Evolutionary conservation across 2,888 invertebrate genomes (phyloP), one percentile per base, ranked within the genome.

Genomic region (Aphrophora alni): DNA sequence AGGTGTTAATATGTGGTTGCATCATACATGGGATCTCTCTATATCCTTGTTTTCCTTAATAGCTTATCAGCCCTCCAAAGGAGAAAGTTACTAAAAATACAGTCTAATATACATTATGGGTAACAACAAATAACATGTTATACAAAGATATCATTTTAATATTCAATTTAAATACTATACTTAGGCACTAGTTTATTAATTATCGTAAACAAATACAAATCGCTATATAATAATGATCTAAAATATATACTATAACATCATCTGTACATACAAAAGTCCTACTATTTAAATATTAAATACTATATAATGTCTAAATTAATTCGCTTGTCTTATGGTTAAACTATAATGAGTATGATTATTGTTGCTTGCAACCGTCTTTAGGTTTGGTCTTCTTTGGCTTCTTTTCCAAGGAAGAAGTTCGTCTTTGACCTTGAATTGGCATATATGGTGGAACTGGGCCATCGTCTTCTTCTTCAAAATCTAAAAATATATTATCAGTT

Each of bases 391-490:
- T 91, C 82, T 91, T 91, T 83, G 90, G 90, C 83, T 91, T 90
- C 86, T 93, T 93, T 85, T 92, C 91, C 82, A 91, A 89, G 82
- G 92, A 91, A n/a, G 92, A 89, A 0, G 90, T 91, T 85, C 94
- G 89, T 82, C 94, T 89, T 85, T 94, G 94, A 74, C 94, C 94
- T 87, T 93, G 94, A 86, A 94, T 93, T 74, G 94, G 94, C 94
- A 94, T 94, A 86, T 94, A 94, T 79, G 94, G 93, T 8, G 93
- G 93, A 71, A 90, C 89, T 14, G 83, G 83, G 33, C 83, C 85
- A 68, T 85, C 85, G 38, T 87, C 86, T 14, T 86, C 87, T 33
- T 85, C 85, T 72, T 85, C 85, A 77, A 85, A 84, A 59, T 59
- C 59, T 59, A 21, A 87, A 8, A 87, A 86, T 0, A 87, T 87